A percentile compares a stretch with the other conserved stretches of the same genome.
phyloP scores from a whole-genome alignment of 2,797 vertebrate genomes.

The Micromesistius poutassou region DNA sequence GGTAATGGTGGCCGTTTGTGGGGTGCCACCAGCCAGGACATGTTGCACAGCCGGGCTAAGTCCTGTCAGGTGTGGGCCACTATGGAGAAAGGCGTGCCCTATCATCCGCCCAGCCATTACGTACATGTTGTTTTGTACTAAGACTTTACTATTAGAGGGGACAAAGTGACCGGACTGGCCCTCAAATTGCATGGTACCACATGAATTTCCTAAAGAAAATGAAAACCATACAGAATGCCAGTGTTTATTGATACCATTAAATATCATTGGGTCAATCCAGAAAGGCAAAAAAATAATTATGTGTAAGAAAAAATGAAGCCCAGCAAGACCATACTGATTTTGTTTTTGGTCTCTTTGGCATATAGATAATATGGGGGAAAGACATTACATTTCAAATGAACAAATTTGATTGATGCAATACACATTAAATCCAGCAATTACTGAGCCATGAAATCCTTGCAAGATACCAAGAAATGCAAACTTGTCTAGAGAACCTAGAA shows the following conservation, averaged over 20 bases:
- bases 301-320: too few species aligned
- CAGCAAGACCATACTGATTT: too few species aligned
- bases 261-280: background rate
- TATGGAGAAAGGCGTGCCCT: constrained; percentile 15
- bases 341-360: too few species aligned
- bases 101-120: constrained; percentile 12
- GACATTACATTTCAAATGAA: too few species aligned
- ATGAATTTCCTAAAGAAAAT: background rate
- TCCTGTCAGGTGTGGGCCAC: constrained; percentile 11
- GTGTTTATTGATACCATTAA: background rate
- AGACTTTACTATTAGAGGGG: constrained; percentile 12
- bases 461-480: background rate
- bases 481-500: background rate
- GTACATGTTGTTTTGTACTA: constrained; percentile 21
- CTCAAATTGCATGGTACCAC: constrained; percentile 19
- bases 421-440: constrained; percentile 1
- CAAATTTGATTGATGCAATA: background rate
- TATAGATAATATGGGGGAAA: too few species aligned
- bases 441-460: background rate
- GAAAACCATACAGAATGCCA: background rate
- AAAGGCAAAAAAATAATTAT: too few species aligned
- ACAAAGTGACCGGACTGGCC: constrained; percentile 23
- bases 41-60: constrained; percentile 16
- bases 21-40: constrained; percentile 14
- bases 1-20: constrained; percentile 14